Percentiles rank a stretch among this genome's conserved stretches.
Evolutionary conservation across 2,888 invertebrate species (phyloP).

Genomic region (Melolontha melolontha): DNA sequence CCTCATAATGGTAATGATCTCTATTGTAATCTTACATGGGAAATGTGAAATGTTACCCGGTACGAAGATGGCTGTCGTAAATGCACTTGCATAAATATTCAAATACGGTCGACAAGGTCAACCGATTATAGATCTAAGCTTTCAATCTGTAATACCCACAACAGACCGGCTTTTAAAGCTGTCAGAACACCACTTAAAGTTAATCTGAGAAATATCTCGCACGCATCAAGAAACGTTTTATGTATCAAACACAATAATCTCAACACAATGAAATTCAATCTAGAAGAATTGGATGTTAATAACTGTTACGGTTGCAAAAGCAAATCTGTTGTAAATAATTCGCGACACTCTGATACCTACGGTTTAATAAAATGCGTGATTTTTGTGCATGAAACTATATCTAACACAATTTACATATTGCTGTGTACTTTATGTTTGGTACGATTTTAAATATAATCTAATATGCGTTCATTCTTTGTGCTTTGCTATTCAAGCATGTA

Average conservation of each 20-base stretch:
- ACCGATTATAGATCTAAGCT: conserved; percentile 38
- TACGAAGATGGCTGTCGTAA: not conserved
- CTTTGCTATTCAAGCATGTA: too few relatives aligned
- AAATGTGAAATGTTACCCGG: too few relatives aligned
- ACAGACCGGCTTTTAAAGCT: conserved; percentile 43
- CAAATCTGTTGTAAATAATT: too few relatives aligned
- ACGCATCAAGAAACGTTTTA: conserved; percentile 22
- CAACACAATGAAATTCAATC: conserved; percentile 25
- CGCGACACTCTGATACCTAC: too few relatives aligned
- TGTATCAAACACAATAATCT: conserved; percentile 33
- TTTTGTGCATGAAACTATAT: too few relatives aligned
- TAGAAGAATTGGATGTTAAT: conserved; percentile 24
- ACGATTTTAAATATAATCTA: too few relatives aligned
- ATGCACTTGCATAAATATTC: conserved; percentile 40
- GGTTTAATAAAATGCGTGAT: too few relatives aligned
- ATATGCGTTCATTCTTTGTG: too few relatives aligned
- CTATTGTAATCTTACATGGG: too few relatives aligned
- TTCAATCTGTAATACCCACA: conserved; percentile 39
- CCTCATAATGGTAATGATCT: too few relatives aligned
- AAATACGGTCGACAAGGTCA: conserved; percentile 40
- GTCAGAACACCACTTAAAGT: conserved; percentile 46
- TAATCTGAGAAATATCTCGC: conserved; percentile 38
- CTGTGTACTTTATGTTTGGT: too few relatives aligned
- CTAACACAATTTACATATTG: too few relatives aligned
- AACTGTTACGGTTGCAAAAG: conserved; percentile 2